Conservation (phyloP, 1,140 invertebrate genomes). For the Physella acuta region DNA sequence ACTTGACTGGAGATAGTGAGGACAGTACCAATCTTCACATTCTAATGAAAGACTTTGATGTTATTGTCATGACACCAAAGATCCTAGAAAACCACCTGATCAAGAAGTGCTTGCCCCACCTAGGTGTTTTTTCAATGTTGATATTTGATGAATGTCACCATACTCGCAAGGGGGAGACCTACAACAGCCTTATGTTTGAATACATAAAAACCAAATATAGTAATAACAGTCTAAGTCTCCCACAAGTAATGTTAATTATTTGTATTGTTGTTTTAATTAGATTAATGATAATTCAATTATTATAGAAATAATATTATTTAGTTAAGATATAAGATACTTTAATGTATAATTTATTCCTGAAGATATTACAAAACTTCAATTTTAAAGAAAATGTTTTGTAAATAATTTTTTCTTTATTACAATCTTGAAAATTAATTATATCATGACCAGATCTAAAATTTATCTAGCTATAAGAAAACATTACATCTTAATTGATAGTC, state of each 20-base stretch:
- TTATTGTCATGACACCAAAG: slow-evolving; percentile 1
- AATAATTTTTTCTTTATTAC: not conserved
- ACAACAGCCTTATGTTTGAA: not conserved
- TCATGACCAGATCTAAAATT: not conserved
- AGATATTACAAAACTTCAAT: not conserved
- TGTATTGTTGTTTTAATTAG: not conserved
- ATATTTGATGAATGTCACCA: slow-evolving; percentile 11
- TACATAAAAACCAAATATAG: not conserved
- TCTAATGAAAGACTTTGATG: not conserved
- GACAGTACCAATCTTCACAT: not conserved
- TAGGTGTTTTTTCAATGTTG: not conserved
- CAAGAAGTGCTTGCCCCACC: not conserved
- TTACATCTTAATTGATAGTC: not conserved
- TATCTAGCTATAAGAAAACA: not conserved
- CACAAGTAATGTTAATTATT: not conserved
- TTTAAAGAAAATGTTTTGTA: not conserved
- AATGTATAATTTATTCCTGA: not conserved
- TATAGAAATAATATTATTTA: not conserved
- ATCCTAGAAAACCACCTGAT: slow-evolving; percentile 1
- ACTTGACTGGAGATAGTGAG: not conserved
- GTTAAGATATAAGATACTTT: not conserved
- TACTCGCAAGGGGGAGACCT: not conserved
- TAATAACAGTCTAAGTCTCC: not conserved
- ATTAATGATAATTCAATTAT: not conserved
- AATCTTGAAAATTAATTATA: too few relatives aligned